Evolutionary conservation across 2,797 vertebrate species (phyloP), one percentile per base, ranked within the genome.

Genomic region (Lacerta bilineata): DNA sequence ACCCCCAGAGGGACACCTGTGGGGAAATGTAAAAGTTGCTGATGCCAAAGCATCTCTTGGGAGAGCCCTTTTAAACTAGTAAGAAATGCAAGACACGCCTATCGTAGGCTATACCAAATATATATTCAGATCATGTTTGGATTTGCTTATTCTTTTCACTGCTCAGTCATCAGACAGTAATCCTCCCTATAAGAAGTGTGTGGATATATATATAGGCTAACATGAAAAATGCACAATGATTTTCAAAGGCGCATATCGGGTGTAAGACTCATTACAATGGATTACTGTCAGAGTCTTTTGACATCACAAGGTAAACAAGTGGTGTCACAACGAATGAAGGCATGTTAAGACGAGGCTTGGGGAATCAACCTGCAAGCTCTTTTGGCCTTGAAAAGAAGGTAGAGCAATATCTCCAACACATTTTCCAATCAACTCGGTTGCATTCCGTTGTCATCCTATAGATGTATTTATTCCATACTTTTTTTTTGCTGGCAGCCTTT

Each of bases 401-500:
- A 72, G 50, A 0, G 0, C 46, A 86, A 64, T 20, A 41, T 71
- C 74, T 87, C 0, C 13, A 61, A 59, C 43, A 59, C 43, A 66
- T 41, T 36, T 88, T 87, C n/a, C 11, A 76, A 0, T 85, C 80
- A 90, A 83, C 43, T 11, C 4, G 75, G 77, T 91, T 77, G n/a
- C 39, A 29, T 41, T 85, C 27, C 66, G 87, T 90, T 76, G 61
- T 89, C 80, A 20, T 41, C 27, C 84, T 92, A 71, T 76, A 27
- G 59, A 79, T 20, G 3, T n/a, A 43, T 91, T 86, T n/a, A 43
- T 91, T 86, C 59, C 55, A 18, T 50, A 68, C 1, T 43, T 23
- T 91, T 50, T 50, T 29, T 91, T 83, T 72, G 43, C 41, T 29
- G 90, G 82, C 7, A 80, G 41, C 71, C 91, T 81, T 87, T 88